Conservation (phyloP, 1,140 invertebrate species). For the Orius laevigatus region DNA sequence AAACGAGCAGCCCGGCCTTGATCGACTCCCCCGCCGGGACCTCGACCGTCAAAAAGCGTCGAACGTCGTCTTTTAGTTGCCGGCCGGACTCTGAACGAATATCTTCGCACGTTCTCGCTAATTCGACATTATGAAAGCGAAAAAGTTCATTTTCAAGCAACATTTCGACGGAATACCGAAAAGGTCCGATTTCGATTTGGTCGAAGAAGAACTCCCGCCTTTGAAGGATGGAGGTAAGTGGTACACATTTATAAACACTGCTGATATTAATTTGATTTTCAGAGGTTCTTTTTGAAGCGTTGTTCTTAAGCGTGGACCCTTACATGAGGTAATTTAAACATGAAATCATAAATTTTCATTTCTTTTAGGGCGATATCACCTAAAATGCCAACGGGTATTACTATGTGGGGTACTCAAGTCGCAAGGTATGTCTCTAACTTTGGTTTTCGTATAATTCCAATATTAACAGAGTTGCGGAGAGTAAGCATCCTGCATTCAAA, state of each 20-base stretch:
- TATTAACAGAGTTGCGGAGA: constrained; percentile 37
- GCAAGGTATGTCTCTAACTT: constrained; percentile 31
- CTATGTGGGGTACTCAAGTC: constrained; percentile 44
- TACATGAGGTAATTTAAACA: constrained; percentile 42
- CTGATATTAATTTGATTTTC: background rate
- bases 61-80: too few species aligned
- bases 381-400: constrained; percentile 30
- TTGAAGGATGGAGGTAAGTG: constrained; percentile 23
- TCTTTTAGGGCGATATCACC: constrained; percentile 20
- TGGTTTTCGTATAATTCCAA: background rate
- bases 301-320: constrained; percentile 51
- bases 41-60: too few species aligned
- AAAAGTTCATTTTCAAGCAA: constrained; percentile 27
- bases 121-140: constrained; percentile 22
- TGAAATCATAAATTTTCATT: background rate
- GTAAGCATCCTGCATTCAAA: constrained; percentile 39
- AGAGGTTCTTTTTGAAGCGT: constrained; percentile 47
- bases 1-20: too few species aligned
- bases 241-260: background rate
- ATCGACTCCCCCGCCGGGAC: too few species aligned
- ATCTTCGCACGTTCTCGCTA: too few species aligned
- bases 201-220: constrained; percentile 28
- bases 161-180: constrained; percentile 29
- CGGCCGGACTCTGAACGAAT: too few species aligned
- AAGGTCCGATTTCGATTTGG: constrained; percentile 27